Base-by-base conservation (phyloP, 2,888 invertebrate species). In the Gymnocheta viridis region DNA sequence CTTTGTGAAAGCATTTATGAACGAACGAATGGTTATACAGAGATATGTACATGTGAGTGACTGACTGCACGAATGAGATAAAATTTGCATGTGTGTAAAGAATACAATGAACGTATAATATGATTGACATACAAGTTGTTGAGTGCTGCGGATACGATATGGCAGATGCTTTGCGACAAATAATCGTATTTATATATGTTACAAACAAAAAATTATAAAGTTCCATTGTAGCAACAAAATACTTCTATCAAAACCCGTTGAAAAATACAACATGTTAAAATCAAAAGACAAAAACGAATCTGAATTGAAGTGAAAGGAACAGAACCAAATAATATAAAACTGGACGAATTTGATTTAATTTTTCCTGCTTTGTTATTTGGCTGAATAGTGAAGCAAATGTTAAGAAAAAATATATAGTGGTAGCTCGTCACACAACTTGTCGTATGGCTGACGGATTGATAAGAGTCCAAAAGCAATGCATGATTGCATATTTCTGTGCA, bases 91-190 rank as follows among this genome's bases (percentile, higher is more conserved):
- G 77, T 60, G 47, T 60, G 76, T 56, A 24, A 9, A 27, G 38
- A 62, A 70, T 72, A 67, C 80, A 83, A 83, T 70, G 76, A 47
- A 80, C 66, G 76, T 60, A 77, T 77, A 83, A 83, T 62, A 67
- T 83, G 83, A 83, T 83, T 83, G 83, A 82, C 84, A 82, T 66
- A 74, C 85, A 85, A 79, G 72, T 82, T 79, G 81, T 83, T 77
- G 82, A 86, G 85, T 85, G 85, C 77, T 82, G 85, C 81, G 86
- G 86, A 82, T 85, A 64, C 82, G 85, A 82, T 76, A 83, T 80
- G 80, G 74, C 80, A 83, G 80, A 76, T 83, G 83, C 72, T 72
- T 77, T 80, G 51, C 83, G 80, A 83, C 80, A 80, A 83, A 83
- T 83, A 83, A 83, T 83, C 83, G 35, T 54, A 80, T 77, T 76